phyloP scores from a whole-genome alignment of 2,797 vertebrate genomes.

The Rousettus madagascariensis region DNA sequence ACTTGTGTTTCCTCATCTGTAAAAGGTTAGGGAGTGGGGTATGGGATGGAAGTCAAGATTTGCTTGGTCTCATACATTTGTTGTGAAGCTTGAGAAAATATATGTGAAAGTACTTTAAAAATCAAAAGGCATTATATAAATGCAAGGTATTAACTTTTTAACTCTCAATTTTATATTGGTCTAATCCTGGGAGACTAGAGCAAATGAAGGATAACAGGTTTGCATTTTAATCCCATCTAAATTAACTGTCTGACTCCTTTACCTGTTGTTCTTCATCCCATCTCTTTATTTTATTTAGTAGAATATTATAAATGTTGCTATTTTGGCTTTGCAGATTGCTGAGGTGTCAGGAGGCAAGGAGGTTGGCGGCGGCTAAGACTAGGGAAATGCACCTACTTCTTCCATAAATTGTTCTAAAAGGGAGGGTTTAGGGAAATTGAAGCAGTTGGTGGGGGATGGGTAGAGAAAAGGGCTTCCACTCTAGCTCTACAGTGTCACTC shows the following conservation, averaged over 20 bases:
- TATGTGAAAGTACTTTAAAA: constrained; percentile 54
- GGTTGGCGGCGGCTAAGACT: neutral
- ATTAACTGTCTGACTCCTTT: constrained; percentile 24
- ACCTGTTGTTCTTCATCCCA: neutral
- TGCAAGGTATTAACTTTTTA: constrained; percentile 51
- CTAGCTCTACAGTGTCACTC: neutral
- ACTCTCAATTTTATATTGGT: constrained; percentile 13
- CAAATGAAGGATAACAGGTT: neutral
- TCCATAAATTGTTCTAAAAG: constrained; percentile 46
- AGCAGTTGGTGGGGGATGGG: neutral
- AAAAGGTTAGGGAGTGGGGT: neutral
- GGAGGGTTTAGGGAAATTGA: neutral
- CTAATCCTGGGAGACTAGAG: constrained; percentile 43
- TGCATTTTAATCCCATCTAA: constrained; percentile 36
- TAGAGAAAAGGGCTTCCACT: neutral
- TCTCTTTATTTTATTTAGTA: constrained; percentile 53
- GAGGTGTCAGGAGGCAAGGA: neutral
- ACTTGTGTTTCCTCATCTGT: constrained; percentile 51
- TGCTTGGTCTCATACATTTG: constrained; percentile 29
- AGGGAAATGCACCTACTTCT: constrained; percentile 16
- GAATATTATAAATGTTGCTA: constrained; percentile 35
- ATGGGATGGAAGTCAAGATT: constrained; percentile 10
- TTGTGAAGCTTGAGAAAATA: constrained; percentile 46
- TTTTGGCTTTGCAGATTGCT: constrained; percentile 38
- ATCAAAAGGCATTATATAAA: constrained; percentile 31